Evolutionary conservation across 1,140 invertebrate species (phyloP).

Genomic region (Caenorhabditis brenneri): DNA sequence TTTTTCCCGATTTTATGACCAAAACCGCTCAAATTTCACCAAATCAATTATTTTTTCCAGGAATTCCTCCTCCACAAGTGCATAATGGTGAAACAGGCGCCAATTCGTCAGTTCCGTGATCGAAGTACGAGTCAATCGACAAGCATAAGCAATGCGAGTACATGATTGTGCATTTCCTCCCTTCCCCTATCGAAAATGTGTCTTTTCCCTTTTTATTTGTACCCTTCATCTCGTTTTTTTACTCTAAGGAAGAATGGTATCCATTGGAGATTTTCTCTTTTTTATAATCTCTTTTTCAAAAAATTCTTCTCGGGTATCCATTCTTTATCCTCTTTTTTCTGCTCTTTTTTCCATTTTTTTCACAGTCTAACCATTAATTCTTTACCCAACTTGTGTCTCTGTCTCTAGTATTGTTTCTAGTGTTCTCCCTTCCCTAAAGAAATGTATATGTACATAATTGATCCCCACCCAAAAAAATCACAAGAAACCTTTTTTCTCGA

Average conservation of each 20-base stretch:
- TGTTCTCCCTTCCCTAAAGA: background rate
- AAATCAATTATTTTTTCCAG: background rate
- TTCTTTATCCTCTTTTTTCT: background rate
- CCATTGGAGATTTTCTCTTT: background rate
- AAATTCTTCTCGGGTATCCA: background rate
- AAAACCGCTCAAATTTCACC: too few species aligned
- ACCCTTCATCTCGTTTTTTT: too few species aligned
- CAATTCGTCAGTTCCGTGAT: conserved; percentile 35
- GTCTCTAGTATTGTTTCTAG: background rate
- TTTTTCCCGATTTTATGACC: too few species aligned
- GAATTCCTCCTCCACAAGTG: conserved; percentile 47
- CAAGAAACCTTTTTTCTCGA: background rate
- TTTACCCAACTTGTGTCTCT: background rate
- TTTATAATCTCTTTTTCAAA: background rate
- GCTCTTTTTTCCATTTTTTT: background rate
- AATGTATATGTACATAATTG: conserved; percentile 35
- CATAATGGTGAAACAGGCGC: conserved; percentile 25
- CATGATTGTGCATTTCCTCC: background rate
- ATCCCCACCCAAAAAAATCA: background rate
- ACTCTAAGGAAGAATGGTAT: background rate
- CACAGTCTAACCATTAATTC: background rate
- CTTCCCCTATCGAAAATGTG: background rate
- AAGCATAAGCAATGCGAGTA: conserved; percentile 24
- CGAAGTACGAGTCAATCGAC: conserved; percentile 33
- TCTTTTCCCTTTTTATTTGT: background rate